Evolutionary conservation across 1,140 invertebrate genomes (phyloP).

Genomic region (Gryllus bimaculatus): DNA sequence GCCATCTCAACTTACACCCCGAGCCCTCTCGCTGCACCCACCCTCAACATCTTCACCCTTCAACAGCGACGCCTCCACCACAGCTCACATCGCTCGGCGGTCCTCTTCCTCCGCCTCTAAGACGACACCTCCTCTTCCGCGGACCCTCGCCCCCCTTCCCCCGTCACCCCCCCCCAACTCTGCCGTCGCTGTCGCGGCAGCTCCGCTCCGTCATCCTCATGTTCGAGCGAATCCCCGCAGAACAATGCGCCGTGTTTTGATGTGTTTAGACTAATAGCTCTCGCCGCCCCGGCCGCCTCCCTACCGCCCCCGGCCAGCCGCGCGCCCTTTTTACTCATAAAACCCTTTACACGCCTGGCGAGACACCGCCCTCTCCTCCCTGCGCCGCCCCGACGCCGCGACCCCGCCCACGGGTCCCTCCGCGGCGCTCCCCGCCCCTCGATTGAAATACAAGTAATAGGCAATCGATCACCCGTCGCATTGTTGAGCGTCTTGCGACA

Average conservation of each 20-base stretch:
- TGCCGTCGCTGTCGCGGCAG: neutral
- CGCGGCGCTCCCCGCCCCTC: neutral
- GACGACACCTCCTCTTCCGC: too few species aligned
- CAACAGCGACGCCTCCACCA: too few species aligned
- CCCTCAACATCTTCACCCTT: too few species aligned
- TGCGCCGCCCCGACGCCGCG: too few species aligned
- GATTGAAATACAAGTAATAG: slow-evolving; percentile 2
- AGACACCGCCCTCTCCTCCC: neutral
- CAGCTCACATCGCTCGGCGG: too few species aligned
- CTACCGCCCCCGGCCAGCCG: neutral
- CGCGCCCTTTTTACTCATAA: neutral
- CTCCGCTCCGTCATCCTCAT: neutral
- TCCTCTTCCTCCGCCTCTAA: too few species aligned
- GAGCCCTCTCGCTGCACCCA: too few species aligned
- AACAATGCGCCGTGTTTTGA: slow-evolving; percentile 3
- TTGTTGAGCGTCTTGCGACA: neutral
- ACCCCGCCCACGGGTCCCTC: too few species aligned
- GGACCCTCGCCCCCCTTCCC: too few species aligned
- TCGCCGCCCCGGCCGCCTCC: neutral
- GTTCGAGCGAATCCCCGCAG: neutral
- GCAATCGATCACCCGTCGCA: neutral
- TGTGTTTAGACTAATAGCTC: slow-evolving; percentile 4
- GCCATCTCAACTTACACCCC: too few species aligned
- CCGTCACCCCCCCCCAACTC: neutral
- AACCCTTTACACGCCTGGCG: neutral